Conservation (phyloP, 2,113 vertebrate genomes). For the Podiceps cristatus region DNA sequence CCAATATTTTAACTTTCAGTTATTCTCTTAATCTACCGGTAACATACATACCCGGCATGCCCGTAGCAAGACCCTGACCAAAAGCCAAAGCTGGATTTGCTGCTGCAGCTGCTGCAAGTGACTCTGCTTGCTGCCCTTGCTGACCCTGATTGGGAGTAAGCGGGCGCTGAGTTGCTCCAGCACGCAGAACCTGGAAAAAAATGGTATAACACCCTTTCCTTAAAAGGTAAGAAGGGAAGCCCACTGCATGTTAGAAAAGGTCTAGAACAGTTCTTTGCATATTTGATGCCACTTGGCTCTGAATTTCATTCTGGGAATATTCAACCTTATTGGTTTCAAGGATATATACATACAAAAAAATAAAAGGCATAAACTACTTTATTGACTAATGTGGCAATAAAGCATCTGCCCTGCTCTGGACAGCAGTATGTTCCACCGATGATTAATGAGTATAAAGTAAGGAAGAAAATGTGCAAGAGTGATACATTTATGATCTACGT, state of each 20-base stretch:
- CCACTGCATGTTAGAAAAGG: background rate
- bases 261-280: background rate
- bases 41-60: constrained; percentile 88
- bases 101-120: constrained; percentile 88
- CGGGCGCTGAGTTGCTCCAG: constrained; percentile 91
- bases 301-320: background rate
- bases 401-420: background rate
- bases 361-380: background rate
- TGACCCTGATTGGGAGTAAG: constrained; percentile 94
- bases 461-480: background rate
- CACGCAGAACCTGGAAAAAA: constrained; percentile 88
- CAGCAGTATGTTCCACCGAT: background rate
- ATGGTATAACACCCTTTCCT: background rate
- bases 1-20: background rate
- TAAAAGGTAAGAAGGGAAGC: constrained; percentile 8
- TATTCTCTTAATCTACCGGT: constrained; percentile 18
- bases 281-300: background rate
- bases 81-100: constrained; percentile 94
- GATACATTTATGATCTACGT: background rate
- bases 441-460: background rate
- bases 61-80: constrained; percentile 87
- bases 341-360: background rate
- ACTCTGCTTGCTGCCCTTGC: constrained; percentile 93
- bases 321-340: background rate
- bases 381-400: background rate